Conservation (phyloP, 2,113 vertebrate genomes). For the Isichthys henryi region DNA sequence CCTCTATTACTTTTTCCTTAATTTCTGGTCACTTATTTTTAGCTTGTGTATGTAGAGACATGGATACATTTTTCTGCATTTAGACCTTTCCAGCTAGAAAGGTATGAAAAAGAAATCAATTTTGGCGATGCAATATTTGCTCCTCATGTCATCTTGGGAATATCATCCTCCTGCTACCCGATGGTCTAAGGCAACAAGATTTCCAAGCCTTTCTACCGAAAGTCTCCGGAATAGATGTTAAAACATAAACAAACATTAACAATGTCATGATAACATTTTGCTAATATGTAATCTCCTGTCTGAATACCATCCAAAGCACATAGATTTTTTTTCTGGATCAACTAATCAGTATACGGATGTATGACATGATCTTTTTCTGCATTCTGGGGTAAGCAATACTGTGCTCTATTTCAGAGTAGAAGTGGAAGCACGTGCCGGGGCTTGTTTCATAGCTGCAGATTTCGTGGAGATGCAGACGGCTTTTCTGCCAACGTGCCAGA, state of each 20-base stretch:
- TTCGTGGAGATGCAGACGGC: not conserved
- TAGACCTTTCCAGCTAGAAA: not conserved
- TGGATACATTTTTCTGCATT: not conserved
- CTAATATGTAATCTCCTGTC: not conserved
- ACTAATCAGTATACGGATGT: not conserved
- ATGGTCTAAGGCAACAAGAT: not conserved
- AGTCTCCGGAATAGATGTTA: not conserved
- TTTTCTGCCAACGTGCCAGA: not conserved
- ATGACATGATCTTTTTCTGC: not conserved
- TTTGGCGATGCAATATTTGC: not conserved
- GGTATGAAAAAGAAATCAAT: not conserved
- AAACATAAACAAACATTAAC: not conserved
- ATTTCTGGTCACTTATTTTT: not conserved
- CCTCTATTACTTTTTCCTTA: not conserved
- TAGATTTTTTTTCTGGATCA: not conserved
- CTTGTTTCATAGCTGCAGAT: not conserved
- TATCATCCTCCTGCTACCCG: not conserved
- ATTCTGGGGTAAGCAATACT: not conserved
- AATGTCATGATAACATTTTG: not conserved
- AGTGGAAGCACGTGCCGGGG: not conserved
- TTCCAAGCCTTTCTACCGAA: not conserved
- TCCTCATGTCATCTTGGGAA: not conserved
- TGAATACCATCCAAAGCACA: not conserved
- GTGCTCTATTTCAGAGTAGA: not conserved
- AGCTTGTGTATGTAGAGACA: not conserved